Base-by-base conservation (phyloP, 2,888 invertebrate genomes). In the Dryomyza anilis region DNA sequence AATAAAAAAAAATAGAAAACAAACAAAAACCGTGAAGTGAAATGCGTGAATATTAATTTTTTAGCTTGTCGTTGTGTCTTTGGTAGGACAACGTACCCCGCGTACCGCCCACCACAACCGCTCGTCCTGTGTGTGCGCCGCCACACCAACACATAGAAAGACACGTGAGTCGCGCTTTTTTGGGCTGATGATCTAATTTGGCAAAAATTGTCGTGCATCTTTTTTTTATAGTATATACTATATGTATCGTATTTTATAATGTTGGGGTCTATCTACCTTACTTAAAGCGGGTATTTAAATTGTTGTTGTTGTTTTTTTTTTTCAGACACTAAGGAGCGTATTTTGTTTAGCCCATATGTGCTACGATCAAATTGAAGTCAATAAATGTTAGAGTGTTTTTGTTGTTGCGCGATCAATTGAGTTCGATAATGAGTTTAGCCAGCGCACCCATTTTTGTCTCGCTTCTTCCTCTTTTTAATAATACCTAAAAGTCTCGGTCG, bases 141-240 rank as follows among this genome's bases (percentile, higher is more conserved):
- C 8, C 25, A 27, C 14, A 52, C n/a, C 12, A 27, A 27, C 25
- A 48, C 3, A 16, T 19, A 29, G 21, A 27, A 16, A 53, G 61
- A 63, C 64, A 66, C 66, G 69, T 69, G 69, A 64, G 64, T 29
- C 48, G 59, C 65, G 63, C 66, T 70, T 73, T 68, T 69, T 69
- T 63, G 62, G 67, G 70, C 75, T 78, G 80, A 79, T 80, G 79
- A 79, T 79, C 79, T 80, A 79, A 79, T 79, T 79, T 78, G 77
- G 79, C 78, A 78, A 78, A 78, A 79, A 77, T 78, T 79, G 78
- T 79, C 78, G 80, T 79, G 71, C 71, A 70, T 69, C 68, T 70
- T 66, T 66, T 53, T 45, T 30, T 52, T 25, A n/a, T n/a, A n/a
- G n/a, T n/a, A n/a, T n/a, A n/a, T n/a, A n/a, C n/a, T n/a, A n/a